Evolutionary conservation across 2,113 vertebrate genomes (phyloP).

Genomic region (Zonotrichia leucophrys): DNA sequence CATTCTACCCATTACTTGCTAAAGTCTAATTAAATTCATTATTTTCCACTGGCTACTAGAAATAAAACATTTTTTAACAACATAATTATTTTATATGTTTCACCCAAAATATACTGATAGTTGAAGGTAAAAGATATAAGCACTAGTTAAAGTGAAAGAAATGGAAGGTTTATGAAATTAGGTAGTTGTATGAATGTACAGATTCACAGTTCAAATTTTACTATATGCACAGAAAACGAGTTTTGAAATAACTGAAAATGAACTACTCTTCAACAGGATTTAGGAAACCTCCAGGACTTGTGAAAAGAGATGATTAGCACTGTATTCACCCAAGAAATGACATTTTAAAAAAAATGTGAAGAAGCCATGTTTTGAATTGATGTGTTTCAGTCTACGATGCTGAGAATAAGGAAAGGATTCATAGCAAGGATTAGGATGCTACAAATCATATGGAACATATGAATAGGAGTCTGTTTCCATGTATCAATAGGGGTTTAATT

Average conservation of each 20-base stretch:
- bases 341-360: slow-evolving; percentile 23
- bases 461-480: slow-evolving; percentile 64
- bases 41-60: background rate
- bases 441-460: slow-evolving; percentile 67
- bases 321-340: slow-evolving; percentile 8
- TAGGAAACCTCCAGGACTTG: background rate
- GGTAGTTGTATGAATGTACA: background rate
- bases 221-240: background rate
- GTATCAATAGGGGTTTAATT: slow-evolving; percentile 57
- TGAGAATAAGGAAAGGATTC: slow-evolving; percentile 68
- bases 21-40: background rate
- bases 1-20: background rate
- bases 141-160: background rate
- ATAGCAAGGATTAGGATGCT: slow-evolving; percentile 57
- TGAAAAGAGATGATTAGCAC: background rate
- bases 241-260: slow-evolving; percentile 7
- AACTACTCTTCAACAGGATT: background rate
- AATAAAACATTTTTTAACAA: background rate
- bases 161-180: background rate
- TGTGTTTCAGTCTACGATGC: slow-evolving; percentile 20
- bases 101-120: background rate
- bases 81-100: background rate
- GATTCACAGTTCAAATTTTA: background rate
- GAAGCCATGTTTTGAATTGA: slow-evolving; percentile 33
- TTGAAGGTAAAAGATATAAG: background rate